These are phyloP conservation scores for Panopea generosa DNA, from an alignment of 2,888 invertebrate species.

Conservation along the genomic window DNA sequence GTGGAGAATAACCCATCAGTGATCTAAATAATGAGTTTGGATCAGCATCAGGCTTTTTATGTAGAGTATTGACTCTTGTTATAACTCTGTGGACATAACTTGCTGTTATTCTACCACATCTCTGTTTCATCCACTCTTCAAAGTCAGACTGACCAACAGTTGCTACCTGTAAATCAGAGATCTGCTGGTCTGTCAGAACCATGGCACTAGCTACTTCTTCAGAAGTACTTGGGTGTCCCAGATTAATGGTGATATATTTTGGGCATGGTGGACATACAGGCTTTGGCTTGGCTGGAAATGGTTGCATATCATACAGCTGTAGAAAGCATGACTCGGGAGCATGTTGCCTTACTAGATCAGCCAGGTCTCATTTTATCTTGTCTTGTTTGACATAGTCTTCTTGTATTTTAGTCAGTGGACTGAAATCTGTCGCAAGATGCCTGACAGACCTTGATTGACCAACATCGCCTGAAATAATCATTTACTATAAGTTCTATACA, in stretches of 20 bases:
- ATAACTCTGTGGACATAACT: slow-evolving; percentile 7
- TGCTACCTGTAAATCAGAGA: not conserved
- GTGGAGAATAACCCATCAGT: slow-evolving; percentile 4
- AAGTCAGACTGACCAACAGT: slow-evolving; percentile 5
- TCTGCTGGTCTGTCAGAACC: slow-evolving; percentile 4
- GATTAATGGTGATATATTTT: slow-evolving; percentile 9
- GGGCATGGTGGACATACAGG: slow-evolving; percentile 19
- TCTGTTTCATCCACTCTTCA: slow-evolving; percentile 6
- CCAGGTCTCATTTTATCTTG: slow-evolving; percentile 6
- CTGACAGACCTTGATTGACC: slow-evolving; percentile 11
- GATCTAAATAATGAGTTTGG: slow-evolving; percentile 2
- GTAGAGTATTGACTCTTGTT: slow-evolving; percentile 7
- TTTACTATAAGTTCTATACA: too few species aligned
- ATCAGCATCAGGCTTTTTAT: not conserved
- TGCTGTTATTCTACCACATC: slow-evolving; percentile 14
- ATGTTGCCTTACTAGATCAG: slow-evolving; percentile 2
- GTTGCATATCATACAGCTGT: slow-evolving; percentile 7
- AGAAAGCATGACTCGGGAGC: slow-evolving; percentile 7
- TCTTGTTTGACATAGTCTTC: slow-evolving; percentile 10
- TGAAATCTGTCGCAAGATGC: slow-evolving; percentile 15
- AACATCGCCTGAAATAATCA: slow-evolving; percentile 16
- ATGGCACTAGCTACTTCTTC: slow-evolving; percentile 15
- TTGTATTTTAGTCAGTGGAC: slow-evolving; percentile 4
- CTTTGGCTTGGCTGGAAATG: slow-evolving; percentile 6
- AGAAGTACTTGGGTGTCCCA: slow-evolving; percentile 19